Evolutionary conservation across 2,888 invertebrate genomes (phyloP).

Genomic region (Microctonus hyperodae): DNA sequence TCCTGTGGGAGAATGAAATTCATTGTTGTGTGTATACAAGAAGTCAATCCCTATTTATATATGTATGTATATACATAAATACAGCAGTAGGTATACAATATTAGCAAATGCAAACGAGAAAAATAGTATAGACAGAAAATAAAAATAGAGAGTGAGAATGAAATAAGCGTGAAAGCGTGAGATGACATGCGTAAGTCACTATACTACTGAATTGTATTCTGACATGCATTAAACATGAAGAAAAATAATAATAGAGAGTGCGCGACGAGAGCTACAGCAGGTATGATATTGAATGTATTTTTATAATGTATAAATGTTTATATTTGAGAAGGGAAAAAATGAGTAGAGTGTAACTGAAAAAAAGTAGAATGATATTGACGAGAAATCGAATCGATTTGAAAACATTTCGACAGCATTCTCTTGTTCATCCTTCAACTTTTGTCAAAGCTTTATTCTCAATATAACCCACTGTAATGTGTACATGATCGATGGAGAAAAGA

Average conservation of each 20-base stretch:
- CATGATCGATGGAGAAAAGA: constrained; percentile 31
- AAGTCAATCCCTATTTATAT: neutral
- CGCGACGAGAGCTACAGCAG: neutral
- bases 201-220: constrained; percentile 1
- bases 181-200: constrained; percentile 20
- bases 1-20: constrained; percentile 39
- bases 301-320: too few relatives aligned
- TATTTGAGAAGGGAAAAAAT: neutral
- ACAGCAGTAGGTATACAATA: neutral
- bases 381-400: constrained; percentile 16
- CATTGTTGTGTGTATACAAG: constrained; percentile 31
- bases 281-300: too few relatives aligned
- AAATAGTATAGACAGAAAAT: neutral
- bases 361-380: neutral
- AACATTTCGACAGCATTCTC: constrained; percentile 24
- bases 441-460: constrained; percentile 12
- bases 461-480: neutral
- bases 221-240: neutral
- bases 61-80: neutral
- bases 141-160: neutral
- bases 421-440: constrained; percentile 19
- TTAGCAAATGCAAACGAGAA: constrained; percentile 1
- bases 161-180: constrained; percentile 16
- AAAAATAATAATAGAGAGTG: neutral
- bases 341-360: neutral